Evolutionary conservation across 1,140 invertebrate species (phyloP).

Genomic region (Lucilia sericata): DNA sequence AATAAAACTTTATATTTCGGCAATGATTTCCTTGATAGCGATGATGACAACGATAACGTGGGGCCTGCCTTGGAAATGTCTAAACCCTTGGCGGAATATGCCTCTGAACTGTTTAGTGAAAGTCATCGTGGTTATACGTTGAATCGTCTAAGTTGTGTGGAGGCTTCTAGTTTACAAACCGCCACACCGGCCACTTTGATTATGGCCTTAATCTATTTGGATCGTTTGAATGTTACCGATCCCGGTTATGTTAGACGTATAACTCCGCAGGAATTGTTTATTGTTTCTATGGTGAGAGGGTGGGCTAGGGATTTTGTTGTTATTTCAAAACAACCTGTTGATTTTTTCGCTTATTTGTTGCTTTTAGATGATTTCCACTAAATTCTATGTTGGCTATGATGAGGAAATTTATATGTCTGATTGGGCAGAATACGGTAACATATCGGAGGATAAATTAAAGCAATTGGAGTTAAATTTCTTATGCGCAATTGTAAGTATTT

Average conservation of each 20-base stretch:
- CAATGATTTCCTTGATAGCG: constrained; percentile 69
- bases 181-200: constrained; percentile 88
- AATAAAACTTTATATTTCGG: constrained; percentile 89
- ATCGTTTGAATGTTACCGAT: constrained; percentile 83
- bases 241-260: constrained; percentile 84
- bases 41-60: constrained; percentile 70
- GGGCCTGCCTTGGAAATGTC: constrained; percentile 57
- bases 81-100: constrained; percentile 75
- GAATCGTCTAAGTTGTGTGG: constrained; percentile 82
- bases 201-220: constrained; percentile 87
- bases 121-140: constrained; percentile 77
- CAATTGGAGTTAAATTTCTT: constrained; percentile 89
- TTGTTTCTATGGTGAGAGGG: constrained; percentile 86
- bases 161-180: constrained; percentile 85
- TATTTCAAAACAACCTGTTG: background rate
- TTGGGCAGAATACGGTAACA: constrained; percentile 86
- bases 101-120: constrained; percentile 84
- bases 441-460: constrained; percentile 82
- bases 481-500: constrained; percentile 84
- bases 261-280: constrained; percentile 89
- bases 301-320: background rate
- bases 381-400: constrained; percentile 93
- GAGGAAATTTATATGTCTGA: constrained; percentile 88
- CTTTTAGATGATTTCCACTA: constrained; percentile 91
- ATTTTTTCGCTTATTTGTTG: background rate